Evolutionary conservation across 1,140 invertebrate genomes (phyloP).

Genomic region (Leptopilina boulardi): DNA sequence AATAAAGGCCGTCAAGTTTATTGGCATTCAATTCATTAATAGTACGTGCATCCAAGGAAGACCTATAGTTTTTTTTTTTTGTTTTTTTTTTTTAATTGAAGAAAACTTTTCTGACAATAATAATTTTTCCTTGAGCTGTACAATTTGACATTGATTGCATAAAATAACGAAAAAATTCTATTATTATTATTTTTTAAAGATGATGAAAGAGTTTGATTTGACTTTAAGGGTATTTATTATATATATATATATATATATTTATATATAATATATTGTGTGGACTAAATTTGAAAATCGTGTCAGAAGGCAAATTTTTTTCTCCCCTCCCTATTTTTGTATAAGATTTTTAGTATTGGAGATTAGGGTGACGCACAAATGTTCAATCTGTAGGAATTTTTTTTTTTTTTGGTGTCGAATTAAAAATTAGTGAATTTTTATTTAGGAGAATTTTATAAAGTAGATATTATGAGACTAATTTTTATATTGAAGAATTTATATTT

Average conservation of each 20-base stretch:
- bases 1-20: neutral
- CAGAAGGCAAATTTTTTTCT: neutral
- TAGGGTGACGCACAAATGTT: neutral
- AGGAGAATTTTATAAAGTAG: too few relatives aligned
- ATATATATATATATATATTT: too few relatives aligned
- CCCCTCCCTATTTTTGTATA: too few relatives aligned
- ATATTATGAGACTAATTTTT: too few relatives aligned
- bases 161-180: too few relatives aligned
- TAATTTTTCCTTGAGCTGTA: conserved; percentile 4
- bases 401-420: too few relatives aligned
- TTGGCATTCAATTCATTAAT: neutral
- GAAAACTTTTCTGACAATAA: conserved; percentile 11
- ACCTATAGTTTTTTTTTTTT: neutral
- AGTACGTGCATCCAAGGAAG: neutral
- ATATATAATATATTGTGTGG: too few relatives aligned
- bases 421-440: too few relatives aligned
- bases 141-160: neutral
- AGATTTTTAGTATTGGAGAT: neutral
- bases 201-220: too few relatives aligned
- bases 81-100: neutral
- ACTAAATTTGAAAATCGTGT: neutral
- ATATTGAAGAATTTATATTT: too few relatives aligned
- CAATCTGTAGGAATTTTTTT: too few relatives aligned
- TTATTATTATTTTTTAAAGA: too few relatives aligned
- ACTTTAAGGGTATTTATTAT: neutral